Percentiles rank a stretch among this genome's conserved stretches.
phyloP scores from a whole-genome alignment of 2,113 vertebrate species.

The Lasiurus borealis region DNA sequence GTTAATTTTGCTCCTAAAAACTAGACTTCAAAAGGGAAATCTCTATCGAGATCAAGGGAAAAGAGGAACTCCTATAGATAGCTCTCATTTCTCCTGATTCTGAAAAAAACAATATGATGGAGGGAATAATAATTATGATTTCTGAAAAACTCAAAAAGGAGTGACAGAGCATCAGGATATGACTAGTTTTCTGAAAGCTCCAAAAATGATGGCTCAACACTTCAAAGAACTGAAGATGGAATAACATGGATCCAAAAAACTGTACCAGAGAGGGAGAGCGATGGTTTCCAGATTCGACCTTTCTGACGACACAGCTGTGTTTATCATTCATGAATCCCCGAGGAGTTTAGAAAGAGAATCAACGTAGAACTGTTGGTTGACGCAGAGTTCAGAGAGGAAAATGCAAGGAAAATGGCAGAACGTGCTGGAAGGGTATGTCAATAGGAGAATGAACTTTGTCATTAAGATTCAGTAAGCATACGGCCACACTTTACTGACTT shows the following conservation, averaged over 20 bases:
- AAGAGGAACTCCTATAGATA: slow-evolving; percentile 89
- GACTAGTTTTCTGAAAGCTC: slow-evolving; percentile 94
- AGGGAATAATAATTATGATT: slow-evolving; percentile 87
- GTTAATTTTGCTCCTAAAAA: slow-evolving; percentile 91
- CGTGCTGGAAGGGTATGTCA: slow-evolving; percentile 90
- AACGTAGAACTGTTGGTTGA: slow-evolving; percentile 92
- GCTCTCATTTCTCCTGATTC: slow-evolving; percentile 91
- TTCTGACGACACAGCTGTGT: slow-evolving; percentile 92
- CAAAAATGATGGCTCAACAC: slow-evolving; percentile 90
- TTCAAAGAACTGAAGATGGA: slow-evolving; percentile 92
- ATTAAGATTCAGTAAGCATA: slow-evolving; percentile 83
- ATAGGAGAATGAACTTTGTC: slow-evolving; percentile 89
- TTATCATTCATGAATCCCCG: slow-evolving; percentile 92
- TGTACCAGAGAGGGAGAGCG: slow-evolving; percentile 95
- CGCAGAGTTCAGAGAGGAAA: slow-evolving; percentile 92
- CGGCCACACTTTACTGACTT: slow-evolving; percentile 22
- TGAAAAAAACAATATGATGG: slow-evolving; percentile 90
- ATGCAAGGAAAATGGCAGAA: slow-evolving; percentile 90
- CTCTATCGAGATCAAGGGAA: slow-evolving; percentile 77
- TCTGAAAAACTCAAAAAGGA: slow-evolving; percentile 88
- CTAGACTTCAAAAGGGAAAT: slow-evolving; percentile 82
- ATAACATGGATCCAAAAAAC: slow-evolving; percentile 90
- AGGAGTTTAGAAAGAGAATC: slow-evolving; percentile 92
- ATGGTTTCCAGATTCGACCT: slow-evolving; percentile 93
- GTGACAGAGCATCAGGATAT: slow-evolving; percentile 88